Evolutionary conservation across 2,797 vertebrate species (phyloP), one percentile per base, ranked within the genome.

Genomic region (Florisuga fusca): DNA sequence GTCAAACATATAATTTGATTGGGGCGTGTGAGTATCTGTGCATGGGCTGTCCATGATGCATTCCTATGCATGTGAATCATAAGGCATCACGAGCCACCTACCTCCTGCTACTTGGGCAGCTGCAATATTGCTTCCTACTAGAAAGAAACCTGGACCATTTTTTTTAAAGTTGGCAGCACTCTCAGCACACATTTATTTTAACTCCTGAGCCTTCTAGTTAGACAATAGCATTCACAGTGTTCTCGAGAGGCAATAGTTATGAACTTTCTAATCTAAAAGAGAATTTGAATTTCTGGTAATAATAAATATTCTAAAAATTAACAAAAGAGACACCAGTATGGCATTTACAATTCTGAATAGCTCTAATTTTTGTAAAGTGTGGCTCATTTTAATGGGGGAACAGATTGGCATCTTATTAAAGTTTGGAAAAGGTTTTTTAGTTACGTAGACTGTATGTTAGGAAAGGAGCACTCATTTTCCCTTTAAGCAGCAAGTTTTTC

Each of bases 1-100:
- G 93, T 79, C 93, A 89, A 95, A 94, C 91, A 26, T 92, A 51
- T 95, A 95, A 96, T 94, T 95, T 93, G 85, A 72, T 77, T 68
- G n/a, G 89, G 93, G 95, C 0, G 95, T 94, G 94, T 81, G 69
- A 85, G 83, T 90, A 90, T 68, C 74, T 80, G 45, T 25, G 66
- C 89, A 94, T 14, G 74, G 68, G 55, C 2, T 96, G 83, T 34
- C 68, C 66, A 6, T 33, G 57, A 63, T 23, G 75, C 85, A 88
- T 96, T 94, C 91, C 74, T 90, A 38, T 0, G 16, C 34, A 63
- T 1, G 2, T 94, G 96, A 95, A 64, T 97, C 96, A 95, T 8
- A 20, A 7, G 10, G 63, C 36, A 17, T 34, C 29, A 29, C 17
- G 23, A 86, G 78, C 38, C 85, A 91, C 89, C 66, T 62, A 73